Percentiles rank a stretch among this genome's conserved stretches.
These are phyloP conservation scores for Chalcis sispes DNA, from an alignment of 2,888 invertebrate species.

Conservation along the genomic window DNA sequence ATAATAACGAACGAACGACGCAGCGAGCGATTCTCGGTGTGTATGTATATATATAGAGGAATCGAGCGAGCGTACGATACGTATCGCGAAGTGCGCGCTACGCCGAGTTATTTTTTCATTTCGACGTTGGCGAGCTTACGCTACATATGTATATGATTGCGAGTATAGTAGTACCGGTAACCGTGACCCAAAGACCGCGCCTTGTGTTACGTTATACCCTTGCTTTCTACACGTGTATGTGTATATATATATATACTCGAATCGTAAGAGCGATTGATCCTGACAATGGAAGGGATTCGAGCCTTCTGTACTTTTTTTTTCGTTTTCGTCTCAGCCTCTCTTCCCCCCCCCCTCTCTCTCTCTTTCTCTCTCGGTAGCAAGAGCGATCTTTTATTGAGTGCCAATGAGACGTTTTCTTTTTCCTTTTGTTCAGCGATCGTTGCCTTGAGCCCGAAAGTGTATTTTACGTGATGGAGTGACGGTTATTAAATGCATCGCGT, in stretches of 20 bases:
- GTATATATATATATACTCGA: neutral
- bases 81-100: neutral
- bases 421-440: neutral
- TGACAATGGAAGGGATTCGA: no score
- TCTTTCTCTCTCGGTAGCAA: neutral
- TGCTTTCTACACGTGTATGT: neutral
- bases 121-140: neutral
- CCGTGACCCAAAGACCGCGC: constrained; percentile 29
- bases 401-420: neutral
- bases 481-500: neutral
- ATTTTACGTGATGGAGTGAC: neutral
- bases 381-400: neutral
- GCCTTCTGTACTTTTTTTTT: no score
- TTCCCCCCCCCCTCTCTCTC: neutral
- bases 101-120: no score
- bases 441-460: neutral
- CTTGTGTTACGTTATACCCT: neutral
- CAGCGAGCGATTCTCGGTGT: neutral
- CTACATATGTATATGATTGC: no score
- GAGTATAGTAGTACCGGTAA: neutral
- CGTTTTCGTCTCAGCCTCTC: no score
- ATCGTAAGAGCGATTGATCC: neutral
- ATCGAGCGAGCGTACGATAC: neutral
- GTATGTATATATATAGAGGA: no score
- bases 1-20: constrained; percentile 10